These are phyloP conservation scores for Tadarida brasiliensis DNA, from an alignment of 2,797 vertebrate species.

Conservation along the genomic window DNA sequence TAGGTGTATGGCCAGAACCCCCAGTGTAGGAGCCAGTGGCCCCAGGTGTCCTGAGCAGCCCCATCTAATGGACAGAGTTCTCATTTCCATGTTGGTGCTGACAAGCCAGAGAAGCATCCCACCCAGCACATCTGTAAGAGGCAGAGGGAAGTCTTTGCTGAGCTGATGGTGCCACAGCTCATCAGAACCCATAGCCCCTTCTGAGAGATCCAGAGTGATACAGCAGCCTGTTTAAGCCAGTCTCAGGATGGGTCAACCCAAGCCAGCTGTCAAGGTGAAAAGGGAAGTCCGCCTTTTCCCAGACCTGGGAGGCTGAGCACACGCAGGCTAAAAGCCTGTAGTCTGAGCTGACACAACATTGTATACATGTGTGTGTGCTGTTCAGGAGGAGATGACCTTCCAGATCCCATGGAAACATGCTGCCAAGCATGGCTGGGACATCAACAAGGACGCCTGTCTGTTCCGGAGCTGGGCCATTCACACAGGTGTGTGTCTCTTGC, in stretches of 20 bases:
- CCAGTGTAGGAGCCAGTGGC: neutral
- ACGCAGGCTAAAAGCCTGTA: neutral
- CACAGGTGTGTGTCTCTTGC: conserved; percentile 91
- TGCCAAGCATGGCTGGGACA: conserved; percentile 97
- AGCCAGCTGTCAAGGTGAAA: conserved; percentile 69
- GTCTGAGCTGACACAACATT: conserved; percentile 56
- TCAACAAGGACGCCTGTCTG: conserved; percentile 96
- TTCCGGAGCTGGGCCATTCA: conserved; percentile 98
- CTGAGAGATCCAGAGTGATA: conserved; percentile 12
- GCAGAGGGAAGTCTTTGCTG: neutral
- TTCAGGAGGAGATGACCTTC: conserved; percentile 94
- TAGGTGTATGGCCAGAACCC: neutral
- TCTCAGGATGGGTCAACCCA: conserved; percentile 24
- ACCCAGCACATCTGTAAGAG: neutral
- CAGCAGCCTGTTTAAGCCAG: neutral
- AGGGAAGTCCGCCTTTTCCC: conserved; percentile 77
- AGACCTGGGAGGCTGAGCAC: conserved; percentile 60
- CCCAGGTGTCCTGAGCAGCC: conserved; percentile 8
- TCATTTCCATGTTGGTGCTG: neutral
- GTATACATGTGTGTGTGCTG: neutral
- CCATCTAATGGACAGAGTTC: neutral
- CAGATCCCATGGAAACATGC: conserved; percentile 98
- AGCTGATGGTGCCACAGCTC: neutral
- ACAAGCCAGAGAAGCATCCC: neutral
- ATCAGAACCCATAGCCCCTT: neutral